Conservation (phyloP, 2,888 invertebrate species). For the Panorpa germanica region DNA sequence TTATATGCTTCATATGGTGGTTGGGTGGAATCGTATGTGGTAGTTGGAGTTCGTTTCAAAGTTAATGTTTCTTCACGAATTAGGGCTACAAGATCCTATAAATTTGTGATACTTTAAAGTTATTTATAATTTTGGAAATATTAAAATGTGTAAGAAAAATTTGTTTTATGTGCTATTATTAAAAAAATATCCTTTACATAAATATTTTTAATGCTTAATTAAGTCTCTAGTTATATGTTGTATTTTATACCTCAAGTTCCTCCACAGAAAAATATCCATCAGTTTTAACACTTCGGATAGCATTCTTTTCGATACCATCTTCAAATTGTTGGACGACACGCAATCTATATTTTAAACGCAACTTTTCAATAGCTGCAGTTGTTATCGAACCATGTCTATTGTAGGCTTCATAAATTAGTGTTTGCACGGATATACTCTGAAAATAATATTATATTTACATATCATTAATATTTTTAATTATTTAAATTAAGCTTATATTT, state of each 20-base stretch:
- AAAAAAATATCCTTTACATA: conserved; percentile 17
- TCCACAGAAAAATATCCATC: conserved; percentile 44
- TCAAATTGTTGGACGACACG: conserved; percentile 85
- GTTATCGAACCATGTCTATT: conserved; percentile 60
- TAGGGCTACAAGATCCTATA: conserved; percentile 20
- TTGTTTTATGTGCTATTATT: conserved; percentile 17
- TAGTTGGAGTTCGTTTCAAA: conserved; percentile 17
- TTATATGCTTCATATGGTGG: conserved; percentile 76
- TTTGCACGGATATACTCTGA: conserved; percentile 60
- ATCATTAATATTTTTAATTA: conserved; percentile 6
- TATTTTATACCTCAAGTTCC: conserved; percentile 34
- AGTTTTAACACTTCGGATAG: conserved; percentile 63
- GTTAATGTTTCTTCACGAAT: conserved; percentile 23
- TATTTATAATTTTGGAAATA: background rate
- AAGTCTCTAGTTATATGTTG: conserved; percentile 1
- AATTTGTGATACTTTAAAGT: too few species aligned
- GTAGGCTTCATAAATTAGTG: conserved; percentile 75
- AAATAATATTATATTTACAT: conserved; percentile 16
- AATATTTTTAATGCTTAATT: conserved; percentile 7
- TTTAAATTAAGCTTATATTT: too few species aligned
- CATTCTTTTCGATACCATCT: conserved; percentile 72
- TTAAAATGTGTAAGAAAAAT: background rate
- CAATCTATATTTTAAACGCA: conserved; percentile 78
- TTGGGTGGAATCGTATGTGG: conserved; percentile 1
- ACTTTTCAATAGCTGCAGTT: conserved; percentile 70